Evolutionary conservation across 2,888 invertebrate species (phyloP).

Genomic region (Lithophane ornitopus): DNA sequence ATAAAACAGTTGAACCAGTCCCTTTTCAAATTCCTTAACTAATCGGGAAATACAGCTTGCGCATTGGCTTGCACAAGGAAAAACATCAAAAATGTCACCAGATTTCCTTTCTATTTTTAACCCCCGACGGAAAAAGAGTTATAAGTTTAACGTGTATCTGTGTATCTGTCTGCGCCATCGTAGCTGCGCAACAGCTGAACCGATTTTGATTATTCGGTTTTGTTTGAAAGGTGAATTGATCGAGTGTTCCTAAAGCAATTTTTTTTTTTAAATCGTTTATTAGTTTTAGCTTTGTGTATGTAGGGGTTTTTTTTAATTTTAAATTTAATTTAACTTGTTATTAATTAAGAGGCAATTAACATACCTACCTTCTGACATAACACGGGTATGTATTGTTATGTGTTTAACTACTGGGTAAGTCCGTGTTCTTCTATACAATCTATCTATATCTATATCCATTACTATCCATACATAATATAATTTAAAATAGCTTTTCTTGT

Average conservation of each 20-base stretch:
- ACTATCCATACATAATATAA: neutral
- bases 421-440: neutral
- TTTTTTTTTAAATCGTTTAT: too few species aligned
- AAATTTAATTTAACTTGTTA: too few species aligned
- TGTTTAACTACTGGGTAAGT: neutral
- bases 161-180: too few species aligned
- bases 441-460: neutral
- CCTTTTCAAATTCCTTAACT: constrained; percentile 8
- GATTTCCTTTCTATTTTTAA: neutral
- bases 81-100: neutral
- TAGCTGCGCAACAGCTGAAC: too few species aligned
- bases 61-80: constrained; percentile 3
- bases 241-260: too few species aligned
- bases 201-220: too few species aligned
- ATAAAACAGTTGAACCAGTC: constrained; percentile 5
- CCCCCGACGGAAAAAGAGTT: too few species aligned
- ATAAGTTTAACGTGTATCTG: too few species aligned
- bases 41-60: constrained; percentile 7
- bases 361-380: neutral
- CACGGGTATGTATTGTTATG: too few species aligned
- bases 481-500: neutral
- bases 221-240: too few species aligned
- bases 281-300: too few species aligned
- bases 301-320: too few species aligned
- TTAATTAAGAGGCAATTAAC: neutral